Evolutionary conservation across 2,113 vertebrate genomes (phyloP), one percentile per base, ranked within the genome.

Genomic region (Neopipo cinnamomea): DNA sequence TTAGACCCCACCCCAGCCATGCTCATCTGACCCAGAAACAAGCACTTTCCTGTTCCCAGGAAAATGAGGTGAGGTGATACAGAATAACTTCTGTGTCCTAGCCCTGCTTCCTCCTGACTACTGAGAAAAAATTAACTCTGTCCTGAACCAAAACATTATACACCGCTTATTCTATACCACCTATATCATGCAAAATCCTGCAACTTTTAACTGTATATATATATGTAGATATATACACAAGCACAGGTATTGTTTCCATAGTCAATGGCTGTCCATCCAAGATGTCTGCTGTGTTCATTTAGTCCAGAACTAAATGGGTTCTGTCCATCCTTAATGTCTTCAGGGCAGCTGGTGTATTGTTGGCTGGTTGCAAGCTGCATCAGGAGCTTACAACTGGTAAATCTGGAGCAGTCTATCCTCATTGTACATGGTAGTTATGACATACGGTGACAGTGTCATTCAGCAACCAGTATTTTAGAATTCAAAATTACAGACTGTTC

Each of bases 11-110:
- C 17, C 28, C 18, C 28, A 41, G 15, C 20, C 25, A 18, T 35
- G 11, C 24, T 61, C 24, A 16, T 11, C 59, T 0, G 0, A 30
- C 24, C 13, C 2, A 6, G 39, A n/a, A 46, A 10, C 7, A 6
- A 61, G 20, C 20, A 27, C 11, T 61, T 53, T 20, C 23, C 24
- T 50, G 8, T 53, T 75, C n/a, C 3, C 30, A 52, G 20, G 35
- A 58, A 73, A 58, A 58, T 50, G 39, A 19, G 8, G 12, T 19
- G 35, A 11, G 14, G 22, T 8, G 4, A 4, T 58, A 28, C 6
- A 24, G 44, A 46, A 39, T 67, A 75, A 52, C 11, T 16, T 50
- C 10, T 1, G 0, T 3, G n/a, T 61, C 33, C 20, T 41, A 41
- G 24, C 6, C 20, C 18, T 21, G 30, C 16, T 4, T 9, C 8